Evolutionary conservation across 2,888 invertebrate genomes (phyloP), one percentile per base, ranked within the genome.

Genomic region (Saturnia pavonia): DNA sequence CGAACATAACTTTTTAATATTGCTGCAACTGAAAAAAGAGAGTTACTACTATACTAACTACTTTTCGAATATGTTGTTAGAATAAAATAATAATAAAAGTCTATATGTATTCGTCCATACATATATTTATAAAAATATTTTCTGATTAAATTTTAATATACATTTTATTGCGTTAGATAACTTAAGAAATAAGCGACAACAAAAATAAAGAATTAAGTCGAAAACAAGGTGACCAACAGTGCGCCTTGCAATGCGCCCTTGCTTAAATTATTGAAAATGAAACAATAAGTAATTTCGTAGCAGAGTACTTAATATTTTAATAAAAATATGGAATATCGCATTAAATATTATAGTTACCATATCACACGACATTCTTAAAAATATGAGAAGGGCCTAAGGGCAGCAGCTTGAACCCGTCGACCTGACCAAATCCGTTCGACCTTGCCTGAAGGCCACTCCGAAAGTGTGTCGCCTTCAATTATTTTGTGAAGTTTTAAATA

Each of bases 341-440:
- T 57, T 57, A 57, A 57, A 68, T 48, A 43, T 27, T 34, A 34
- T 45, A 34, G 11, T 34, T 11, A 16, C 19, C 45, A 48, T 45
- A 65, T 48, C n/a, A 3, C 51, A 70, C 42, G 70, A 42, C 25
- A 51, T 42, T 34, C 22, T 4, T 16, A 67, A 57, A 40, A 27
- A 67, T 27, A 42, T 22, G 67, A 67, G 19, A 70, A 51, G 66
- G 42, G 48, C 66, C 68, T 66, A 71, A 71, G 69, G 69, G 69
- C 3, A 45, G 34, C 69, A 9, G 45, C 69, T 65, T n/a, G 65
- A 40, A 65, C 65, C 19, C 25, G 69, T 42, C 48, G 66, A 42
- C 63, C 68, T 67, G 43, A 71, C 71, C 69, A 67, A 71, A 71
- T 69, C 43, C 51, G 66, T 69, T 54, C 54, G 67, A 45, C 71